Evolutionary conservation across 1,140 invertebrate species (phyloP).

Genomic region (Daktulosphaira vitifoliae): DNA sequence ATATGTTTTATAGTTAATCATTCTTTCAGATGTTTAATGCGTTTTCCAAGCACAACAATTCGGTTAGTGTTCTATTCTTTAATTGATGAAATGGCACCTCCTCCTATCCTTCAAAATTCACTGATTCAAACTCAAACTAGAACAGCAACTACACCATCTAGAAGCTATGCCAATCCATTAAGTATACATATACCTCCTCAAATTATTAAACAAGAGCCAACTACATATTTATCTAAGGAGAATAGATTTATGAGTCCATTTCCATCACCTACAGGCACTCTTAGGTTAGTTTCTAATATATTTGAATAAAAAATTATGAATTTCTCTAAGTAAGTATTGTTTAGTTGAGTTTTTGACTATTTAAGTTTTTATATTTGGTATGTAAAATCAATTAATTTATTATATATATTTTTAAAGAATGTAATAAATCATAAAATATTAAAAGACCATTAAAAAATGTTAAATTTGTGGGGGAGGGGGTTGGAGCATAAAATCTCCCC

Average conservation of each 20-base stretch:
- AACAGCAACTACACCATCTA: constrained; percentile 14
- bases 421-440: too few species aligned
- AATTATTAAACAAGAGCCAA: constrained; percentile 23
- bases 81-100: constrained; percentile 55
- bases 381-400: too few species aligned
- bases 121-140: constrained; percentile 28
- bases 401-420: too few species aligned
- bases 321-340: too few species aligned
- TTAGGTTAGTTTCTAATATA: constrained; percentile 48
- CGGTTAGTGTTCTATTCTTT: constrained; percentile 88
- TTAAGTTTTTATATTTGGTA: too few species aligned
- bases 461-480: too few species aligned
- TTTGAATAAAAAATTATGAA: background rate
- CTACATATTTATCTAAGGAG: constrained; percentile 21
- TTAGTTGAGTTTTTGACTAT: too few species aligned
- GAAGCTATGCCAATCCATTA: background rate
- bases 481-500: too few species aligned
- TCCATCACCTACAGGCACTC: constrained; percentile 78
- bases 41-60: constrained; percentile 96
- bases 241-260: constrained; percentile 60
- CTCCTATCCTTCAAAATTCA: constrained; percentile 15
- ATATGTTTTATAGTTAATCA: too few species aligned
- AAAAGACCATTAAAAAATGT: too few species aligned
- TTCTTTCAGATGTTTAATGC: constrained; percentile 75
- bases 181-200: constrained; percentile 29